These are phyloP conservation scores for Bubalus kerabau DNA, from an alignment of 2,113 vertebrate genomes.

Conservation along the genomic window DNA sequence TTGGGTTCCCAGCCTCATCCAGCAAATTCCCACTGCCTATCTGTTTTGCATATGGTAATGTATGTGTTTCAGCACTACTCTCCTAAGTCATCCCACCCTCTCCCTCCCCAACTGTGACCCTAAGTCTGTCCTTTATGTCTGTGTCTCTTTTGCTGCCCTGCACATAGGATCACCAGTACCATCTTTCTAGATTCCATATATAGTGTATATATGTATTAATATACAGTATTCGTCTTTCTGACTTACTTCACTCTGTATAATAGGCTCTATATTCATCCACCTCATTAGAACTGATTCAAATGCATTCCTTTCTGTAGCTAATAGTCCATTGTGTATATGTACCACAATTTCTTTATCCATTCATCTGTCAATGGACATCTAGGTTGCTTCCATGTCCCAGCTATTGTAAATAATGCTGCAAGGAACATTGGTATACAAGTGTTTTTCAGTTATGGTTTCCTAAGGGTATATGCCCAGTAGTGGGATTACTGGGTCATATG, in stretches of 20 bases:
- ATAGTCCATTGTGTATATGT: not conserved
- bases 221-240: not conserved
- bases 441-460: not conserved
- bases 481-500: not conserved
- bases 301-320: not conserved
- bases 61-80: not conserved
- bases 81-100: not conserved
- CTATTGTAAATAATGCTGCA: not conserved
- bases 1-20: not conserved
- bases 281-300: not conserved
- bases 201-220: not conserved
- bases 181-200: not conserved
- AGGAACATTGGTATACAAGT: not conserved
- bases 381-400: not conserved
- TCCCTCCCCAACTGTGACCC: not conserved
- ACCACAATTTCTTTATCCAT: not conserved
- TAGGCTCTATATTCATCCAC: not conserved
- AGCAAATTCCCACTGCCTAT: not conserved
- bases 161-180: not conserved
- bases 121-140: not conserved
- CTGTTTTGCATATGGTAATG: not conserved
- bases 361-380: not conserved
- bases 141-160: not conserved
- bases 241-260: not conserved
- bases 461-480: not conserved